Conservation (phyloP, 2,113 vertebrate species). For the Pterophyllum scalare region DNA sequence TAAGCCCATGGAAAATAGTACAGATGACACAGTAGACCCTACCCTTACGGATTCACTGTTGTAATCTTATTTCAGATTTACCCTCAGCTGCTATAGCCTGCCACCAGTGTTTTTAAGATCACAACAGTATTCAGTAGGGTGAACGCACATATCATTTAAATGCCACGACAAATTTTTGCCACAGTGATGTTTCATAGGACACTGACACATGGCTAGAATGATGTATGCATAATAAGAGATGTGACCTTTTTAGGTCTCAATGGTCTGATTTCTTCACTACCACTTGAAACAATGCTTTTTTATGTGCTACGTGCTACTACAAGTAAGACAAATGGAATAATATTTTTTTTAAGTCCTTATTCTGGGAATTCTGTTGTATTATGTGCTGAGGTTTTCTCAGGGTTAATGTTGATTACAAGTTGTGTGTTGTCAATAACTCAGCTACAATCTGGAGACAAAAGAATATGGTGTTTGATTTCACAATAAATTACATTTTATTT, state of each 20-base stretch:
- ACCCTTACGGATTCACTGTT: neutral
- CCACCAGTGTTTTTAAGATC: conserved; percentile 19
- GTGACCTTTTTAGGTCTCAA: neutral
- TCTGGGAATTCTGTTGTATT: conserved; percentile 15
- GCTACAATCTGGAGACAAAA: conserved; percentile 28
- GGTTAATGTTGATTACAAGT: conserved; percentile 33
- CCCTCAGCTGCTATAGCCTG: neutral
- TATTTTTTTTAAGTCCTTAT: neutral
- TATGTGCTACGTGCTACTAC: conserved; percentile 13
- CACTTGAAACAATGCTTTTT: neutral
- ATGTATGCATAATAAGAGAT: neutral
- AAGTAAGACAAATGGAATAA: neutral
- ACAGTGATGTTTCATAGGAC: neutral
- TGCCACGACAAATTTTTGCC: neutral
- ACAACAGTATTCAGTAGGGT: conserved; percentile 7
- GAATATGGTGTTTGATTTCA: conserved; percentile 1
- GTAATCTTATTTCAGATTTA: neutral
- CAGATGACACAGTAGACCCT: conserved; percentile 21
- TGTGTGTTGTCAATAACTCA: neutral
- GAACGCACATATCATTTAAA: neutral
- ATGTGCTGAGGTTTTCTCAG: conserved; percentile 46
- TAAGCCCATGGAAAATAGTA: neutral
- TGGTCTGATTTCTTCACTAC: neutral
- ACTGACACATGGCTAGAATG: neutral
- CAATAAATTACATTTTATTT: conserved; percentile 35